Evolutionary conservation across 2,888 invertebrate species (phyloP).

Genomic region (Hesperia comma): DNA sequence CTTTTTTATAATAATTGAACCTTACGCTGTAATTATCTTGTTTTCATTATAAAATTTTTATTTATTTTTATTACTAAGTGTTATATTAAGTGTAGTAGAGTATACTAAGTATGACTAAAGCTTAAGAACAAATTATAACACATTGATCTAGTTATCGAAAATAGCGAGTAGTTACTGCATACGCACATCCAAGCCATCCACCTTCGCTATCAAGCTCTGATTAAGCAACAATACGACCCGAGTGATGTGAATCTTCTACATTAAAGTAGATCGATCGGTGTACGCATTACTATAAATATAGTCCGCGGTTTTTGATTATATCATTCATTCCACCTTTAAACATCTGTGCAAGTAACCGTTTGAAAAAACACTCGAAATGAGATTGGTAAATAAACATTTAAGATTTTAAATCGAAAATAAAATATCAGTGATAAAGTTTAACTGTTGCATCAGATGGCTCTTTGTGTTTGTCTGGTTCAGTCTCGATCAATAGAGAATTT

Average conservation of each 20-base stretch:
- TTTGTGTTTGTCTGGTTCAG: constrained; percentile 1
- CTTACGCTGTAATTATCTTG: too few species aligned
- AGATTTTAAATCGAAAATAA: constrained; percentile 10
- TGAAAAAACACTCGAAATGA: constrained; percentile 58
- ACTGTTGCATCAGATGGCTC: background rate
- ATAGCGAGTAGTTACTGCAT: constrained; percentile 46
- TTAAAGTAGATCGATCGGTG: constrained; percentile 68
- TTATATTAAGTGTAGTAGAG: too few species aligned
- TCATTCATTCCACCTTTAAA: constrained; percentile 60
- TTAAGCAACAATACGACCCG: constrained; percentile 70
- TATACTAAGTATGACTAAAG: too few species aligned
- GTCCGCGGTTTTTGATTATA: constrained; percentile 59
- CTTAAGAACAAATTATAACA: background rate
- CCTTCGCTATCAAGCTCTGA: constrained; percentile 63
- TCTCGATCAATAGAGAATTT: background rate
- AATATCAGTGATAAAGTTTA: constrained; percentile 7
- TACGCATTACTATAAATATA: constrained; percentile 72
- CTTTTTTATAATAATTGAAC: too few species aligned
- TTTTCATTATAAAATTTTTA: too few species aligned
- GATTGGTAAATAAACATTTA: constrained; percentile 58
- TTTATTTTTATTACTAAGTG: too few species aligned
- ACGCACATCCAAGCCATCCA: constrained; percentile 62
- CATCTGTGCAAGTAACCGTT: constrained; percentile 52
- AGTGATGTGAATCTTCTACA: constrained; percentile 56
- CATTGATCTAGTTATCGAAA: background rate